A percentile compares a stretch with the other conserved stretches of the same genome.
Conservation (phyloP, 2,888 invertebrate genomes). For the Drosophila dives region DNA sequence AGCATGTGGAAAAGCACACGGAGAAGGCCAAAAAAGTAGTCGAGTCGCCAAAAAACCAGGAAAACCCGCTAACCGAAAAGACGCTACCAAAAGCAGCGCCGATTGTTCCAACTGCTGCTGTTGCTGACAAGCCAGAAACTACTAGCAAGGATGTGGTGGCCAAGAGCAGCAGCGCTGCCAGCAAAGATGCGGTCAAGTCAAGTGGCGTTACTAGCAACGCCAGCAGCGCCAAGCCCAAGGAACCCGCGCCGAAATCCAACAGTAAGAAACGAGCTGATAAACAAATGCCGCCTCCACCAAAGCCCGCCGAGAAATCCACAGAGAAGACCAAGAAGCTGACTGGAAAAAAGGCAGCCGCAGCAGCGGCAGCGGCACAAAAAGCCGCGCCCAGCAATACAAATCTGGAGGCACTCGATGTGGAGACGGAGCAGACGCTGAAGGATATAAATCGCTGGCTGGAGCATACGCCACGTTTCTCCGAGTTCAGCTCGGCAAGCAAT, state of each 20-base stretch:
- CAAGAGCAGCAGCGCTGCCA: background rate
- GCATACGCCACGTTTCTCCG: constrained; percentile 91
- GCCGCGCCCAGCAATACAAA: constrained; percentile 83
- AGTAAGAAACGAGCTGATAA: constrained; percentile 73
- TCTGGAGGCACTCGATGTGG: constrained; percentile 89
- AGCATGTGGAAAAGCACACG: constrained; percentile 25
- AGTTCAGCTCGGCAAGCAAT: constrained; percentile 91
- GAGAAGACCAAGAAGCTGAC: constrained; percentile 59
- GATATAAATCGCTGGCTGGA: constrained; percentile 96
- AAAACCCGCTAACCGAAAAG: constrained; percentile 16
- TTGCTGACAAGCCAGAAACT: constrained; percentile 18
- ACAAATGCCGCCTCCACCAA: constrained; percentile 71
- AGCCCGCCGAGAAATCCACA: constrained; percentile 57
- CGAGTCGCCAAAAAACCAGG: constrained; percentile 38
- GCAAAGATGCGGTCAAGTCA: constrained; percentile 25
- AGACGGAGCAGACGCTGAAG: constrained; percentile 89
- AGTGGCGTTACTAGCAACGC: constrained; percentile 43
- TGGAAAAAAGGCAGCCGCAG: constrained; percentile 47
- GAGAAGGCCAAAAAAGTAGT: constrained; percentile 45
- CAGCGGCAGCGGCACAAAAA: constrained; percentile 51
- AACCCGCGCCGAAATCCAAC: constrained; percentile 58
- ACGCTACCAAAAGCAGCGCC: constrained; percentile 17
- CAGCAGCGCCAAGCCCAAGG: constrained; percentile 56
- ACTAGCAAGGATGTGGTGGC: constrained; percentile 25
- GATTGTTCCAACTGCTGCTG: background rate